These are phyloP conservation scores for Gila robusta DNA, from an alignment of 2,797 vertebrate species.

Conservation along the genomic window DNA sequence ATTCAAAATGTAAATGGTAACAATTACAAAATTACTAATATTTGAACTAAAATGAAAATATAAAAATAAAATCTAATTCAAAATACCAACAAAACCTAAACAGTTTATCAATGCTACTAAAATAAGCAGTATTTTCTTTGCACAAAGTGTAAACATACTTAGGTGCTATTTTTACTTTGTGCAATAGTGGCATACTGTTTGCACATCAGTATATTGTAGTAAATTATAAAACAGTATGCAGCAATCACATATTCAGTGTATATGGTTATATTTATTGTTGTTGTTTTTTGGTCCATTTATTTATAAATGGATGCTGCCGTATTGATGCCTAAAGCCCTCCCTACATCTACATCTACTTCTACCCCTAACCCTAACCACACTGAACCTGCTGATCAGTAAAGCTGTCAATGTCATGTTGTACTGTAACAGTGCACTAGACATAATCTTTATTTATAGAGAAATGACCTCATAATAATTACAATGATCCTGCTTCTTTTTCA, in stretches of 20 bases:
- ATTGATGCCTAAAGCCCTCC: neutral
- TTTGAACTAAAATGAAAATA: too few relatives aligned
- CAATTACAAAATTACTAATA: too few relatives aligned
- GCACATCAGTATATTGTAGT: neutral
- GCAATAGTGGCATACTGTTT: neutral
- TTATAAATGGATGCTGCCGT: neutral
- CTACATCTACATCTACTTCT: neutral
- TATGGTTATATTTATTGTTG: neutral
- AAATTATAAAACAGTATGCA: neutral
- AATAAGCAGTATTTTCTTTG: neutral
- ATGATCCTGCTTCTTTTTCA: neutral
- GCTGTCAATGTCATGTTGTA: neutral
- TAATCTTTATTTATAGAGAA: neutral
- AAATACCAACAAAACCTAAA: too few relatives aligned
- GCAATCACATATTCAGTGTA: neutral
- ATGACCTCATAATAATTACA: neutral
- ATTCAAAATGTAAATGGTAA: too few relatives aligned
- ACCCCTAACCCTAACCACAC: neutral
- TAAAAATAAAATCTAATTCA: too few relatives aligned
- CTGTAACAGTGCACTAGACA: neutral
- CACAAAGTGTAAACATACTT: neutral
- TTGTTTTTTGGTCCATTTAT: too few relatives aligned
- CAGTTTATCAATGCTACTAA: neutral
- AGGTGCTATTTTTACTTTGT: neutral
- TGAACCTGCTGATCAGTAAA: neutral